Percentiles rank a stretch among this genome's conserved stretches.
Conservation (phyloP, 2,113 vertebrate genomes). For the Isurus oxyrinchus region DNA sequence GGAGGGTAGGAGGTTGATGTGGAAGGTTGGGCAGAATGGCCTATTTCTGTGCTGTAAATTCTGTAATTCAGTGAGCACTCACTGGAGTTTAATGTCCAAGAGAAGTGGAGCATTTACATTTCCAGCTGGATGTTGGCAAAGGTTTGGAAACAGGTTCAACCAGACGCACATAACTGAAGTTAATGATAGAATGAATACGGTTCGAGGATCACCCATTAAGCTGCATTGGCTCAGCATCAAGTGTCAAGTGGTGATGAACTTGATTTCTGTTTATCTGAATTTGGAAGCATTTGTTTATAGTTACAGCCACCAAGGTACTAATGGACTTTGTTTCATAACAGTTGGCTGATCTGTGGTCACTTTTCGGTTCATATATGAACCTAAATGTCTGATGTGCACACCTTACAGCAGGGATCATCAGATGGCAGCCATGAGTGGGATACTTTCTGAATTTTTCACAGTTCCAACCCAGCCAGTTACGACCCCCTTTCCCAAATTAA, state of each 20-base stretch:
- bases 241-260: not conserved
- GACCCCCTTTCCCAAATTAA: not conserved
- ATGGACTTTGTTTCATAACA: not conserved
- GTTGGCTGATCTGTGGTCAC: not conserved
- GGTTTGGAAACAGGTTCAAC: not conserved
- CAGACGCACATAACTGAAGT: not conserved
- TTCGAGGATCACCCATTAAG: not conserved
- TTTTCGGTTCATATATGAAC: not conserved
- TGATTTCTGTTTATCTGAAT: not conserved
- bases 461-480: not conserved
- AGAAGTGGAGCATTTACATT: not conserved
- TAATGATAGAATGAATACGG: not conserved
- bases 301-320: too few species aligned
- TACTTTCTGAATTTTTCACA: not conserved
- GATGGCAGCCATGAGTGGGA: not conserved
- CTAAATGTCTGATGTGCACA: not conserved
- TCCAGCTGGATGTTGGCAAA: not conserved
- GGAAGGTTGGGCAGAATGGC: not conserved
- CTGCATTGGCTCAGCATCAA: not conserved
- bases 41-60: not conserved
- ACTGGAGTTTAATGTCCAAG: not conserved
- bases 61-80: not conserved
- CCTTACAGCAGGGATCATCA: not conserved
- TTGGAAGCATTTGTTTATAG: not conserved
- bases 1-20: not conserved